Percentiles rank a stretch among this genome's conserved stretches.
phyloP scores from a whole-genome alignment of 2,888 invertebrate species.

The Argyresthia goedartella region DNA sequence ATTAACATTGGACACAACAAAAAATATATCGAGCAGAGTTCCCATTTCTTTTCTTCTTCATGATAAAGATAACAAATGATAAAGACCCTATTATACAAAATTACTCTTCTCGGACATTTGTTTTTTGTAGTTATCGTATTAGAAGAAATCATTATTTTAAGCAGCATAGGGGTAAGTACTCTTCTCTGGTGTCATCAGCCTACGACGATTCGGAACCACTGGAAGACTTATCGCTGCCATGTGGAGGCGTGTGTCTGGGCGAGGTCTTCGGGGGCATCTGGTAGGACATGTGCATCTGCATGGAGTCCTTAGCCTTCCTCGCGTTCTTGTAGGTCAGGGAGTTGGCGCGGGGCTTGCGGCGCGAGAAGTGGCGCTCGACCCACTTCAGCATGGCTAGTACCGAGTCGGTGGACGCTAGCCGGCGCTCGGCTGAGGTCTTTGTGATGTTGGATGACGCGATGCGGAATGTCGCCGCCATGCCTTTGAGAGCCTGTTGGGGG shows the following conservation, averaged over 20 bases:
- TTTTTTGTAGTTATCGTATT: too few species aligned
- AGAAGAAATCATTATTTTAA: too few species aligned
- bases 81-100: too few species aligned
- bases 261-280: conserved; percentile 48
- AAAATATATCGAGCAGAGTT: too few species aligned
- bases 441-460: conserved; percentile 88
- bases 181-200: conserved; percentile 3
- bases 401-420: conserved; percentile 89
- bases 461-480: conserved; percentile 94
- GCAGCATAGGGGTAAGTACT: too few species aligned
- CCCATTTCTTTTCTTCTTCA: too few species aligned
- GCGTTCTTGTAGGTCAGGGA: conserved; percentile 73
- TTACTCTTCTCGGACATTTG: too few species aligned
- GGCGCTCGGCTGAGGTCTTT: conserved; percentile 88
- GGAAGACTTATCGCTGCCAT: conserved; percentile 30
- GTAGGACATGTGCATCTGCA: conserved; percentile 84
- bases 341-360: conserved; percentile 81
- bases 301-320: conserved; percentile 74
- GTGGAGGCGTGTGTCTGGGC: conserved; percentile 38
- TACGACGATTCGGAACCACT: conserved; percentile 61
- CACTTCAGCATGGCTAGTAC: conserved; percentile 91
- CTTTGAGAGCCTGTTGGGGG: conserved; percentile 81
- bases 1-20: too few species aligned
- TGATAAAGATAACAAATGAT: too few species aligned
- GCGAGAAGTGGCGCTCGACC: conserved; percentile 88